Conservation (phyloP, 2,797 vertebrate genomes). For the Steatocranus sp. region DNA sequence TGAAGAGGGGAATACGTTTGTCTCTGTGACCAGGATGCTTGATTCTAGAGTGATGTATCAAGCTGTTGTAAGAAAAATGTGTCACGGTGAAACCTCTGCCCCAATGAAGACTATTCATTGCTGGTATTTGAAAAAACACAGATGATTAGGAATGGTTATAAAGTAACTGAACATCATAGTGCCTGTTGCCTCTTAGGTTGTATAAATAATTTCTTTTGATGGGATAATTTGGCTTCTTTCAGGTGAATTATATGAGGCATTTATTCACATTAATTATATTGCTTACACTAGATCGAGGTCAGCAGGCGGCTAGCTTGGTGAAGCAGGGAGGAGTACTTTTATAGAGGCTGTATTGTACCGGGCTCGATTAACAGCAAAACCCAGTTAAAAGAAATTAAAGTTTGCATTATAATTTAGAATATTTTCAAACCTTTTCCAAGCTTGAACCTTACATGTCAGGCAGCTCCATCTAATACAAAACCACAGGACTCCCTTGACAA, state of each 20-base stretch:
- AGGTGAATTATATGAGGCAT: background rate
- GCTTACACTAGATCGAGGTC: background rate
- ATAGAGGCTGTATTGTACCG: background rate
- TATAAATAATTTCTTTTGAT: background rate
- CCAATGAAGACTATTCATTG: rapidly evolving
- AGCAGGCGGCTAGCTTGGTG: background rate
- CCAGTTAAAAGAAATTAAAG: background rate
- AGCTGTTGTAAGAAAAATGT: background rate
- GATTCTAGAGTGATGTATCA: background rate
- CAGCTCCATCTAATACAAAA: background rate
- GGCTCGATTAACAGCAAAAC: background rate
- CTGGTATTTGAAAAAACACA: background rate
- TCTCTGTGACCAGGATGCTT: background rate
- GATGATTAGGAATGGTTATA: background rate
- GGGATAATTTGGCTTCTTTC: background rate
- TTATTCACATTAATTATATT: background rate
- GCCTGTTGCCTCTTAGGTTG: background rate
- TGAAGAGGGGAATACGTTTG: background rate
- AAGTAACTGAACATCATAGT: background rate
- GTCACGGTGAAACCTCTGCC: background rate
- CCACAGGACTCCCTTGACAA: background rate
- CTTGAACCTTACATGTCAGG: background rate
- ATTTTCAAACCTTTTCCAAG: background rate
- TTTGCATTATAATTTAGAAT: background rate
- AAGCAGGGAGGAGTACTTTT: background rate